Evolutionary conservation across 2,888 invertebrate species (phyloP), one percentile per base, ranked within the genome.

Genomic region (Ditula angustiorana): DNA sequence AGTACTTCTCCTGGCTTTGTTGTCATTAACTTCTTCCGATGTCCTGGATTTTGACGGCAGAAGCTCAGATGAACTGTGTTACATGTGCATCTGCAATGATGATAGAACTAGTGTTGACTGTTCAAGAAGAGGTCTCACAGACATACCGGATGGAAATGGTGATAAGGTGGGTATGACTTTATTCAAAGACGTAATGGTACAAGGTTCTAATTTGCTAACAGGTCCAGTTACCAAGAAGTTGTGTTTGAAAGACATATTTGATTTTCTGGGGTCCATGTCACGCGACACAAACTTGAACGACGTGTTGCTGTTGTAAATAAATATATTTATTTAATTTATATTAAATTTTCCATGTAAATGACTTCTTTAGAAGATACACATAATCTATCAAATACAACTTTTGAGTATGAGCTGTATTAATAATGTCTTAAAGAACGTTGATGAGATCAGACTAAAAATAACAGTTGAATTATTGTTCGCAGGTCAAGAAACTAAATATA

Each of bases 401-500:
- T n/a, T n/a, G n/a, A n/a, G n/a, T n/a, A n/a, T n/a, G n/a, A n/a
- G n/a, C n/a, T n/a, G n/a, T n/a, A 41, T 41, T 41, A 10, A 19
- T 16, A 16, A 37, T 37, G 7, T n/a, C n/a, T n/a, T 7, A 37
- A 16, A 37, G 2, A 37, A 2, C 16, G 10, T 5, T 37, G 16
- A 1, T 8, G 1, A 16, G 5, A 2, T 16, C 16, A 37, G 1
- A 37, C 1, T 37, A 5, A 37, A 13, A 16, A 5, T 16, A 2
- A 16, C 13, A 13, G 8, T 41, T 24, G n/a, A 11, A 11, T 46
- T 47, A 5, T 5, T 35, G 30, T 74, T 91, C 91, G 72, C 88
- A 95, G 95, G 94, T 96, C 26, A 93, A 94, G 71, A 90, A 90
- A 24, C 83, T 96, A 68, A 95, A 96, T 76, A 80, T 96, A 61